Evolutionary conservation across 2,888 invertebrate genomes (phyloP), one percentile per base, ranked within the genome.

Genomic region (Zhuqinia jingwanae): DNA sequence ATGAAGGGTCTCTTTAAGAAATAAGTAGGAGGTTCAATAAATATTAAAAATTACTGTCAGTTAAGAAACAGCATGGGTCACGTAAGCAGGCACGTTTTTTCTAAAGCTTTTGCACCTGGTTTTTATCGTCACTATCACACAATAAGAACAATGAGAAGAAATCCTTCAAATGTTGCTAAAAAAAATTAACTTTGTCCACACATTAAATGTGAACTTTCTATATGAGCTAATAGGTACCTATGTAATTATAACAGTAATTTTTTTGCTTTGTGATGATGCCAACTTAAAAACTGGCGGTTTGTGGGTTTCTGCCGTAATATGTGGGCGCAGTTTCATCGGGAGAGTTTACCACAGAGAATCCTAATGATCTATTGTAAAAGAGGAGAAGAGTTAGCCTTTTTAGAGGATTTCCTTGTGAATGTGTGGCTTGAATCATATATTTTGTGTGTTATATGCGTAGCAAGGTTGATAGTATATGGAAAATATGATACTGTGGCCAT

Each of bases 41-140:
- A 81, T 81, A 81, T 81, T 73, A 81, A 81, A 80, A 58, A 81
- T 81, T 81, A 73, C 25, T 70, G 70, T 80, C 56, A 36, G 47
- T 50, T 70, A 25, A 80, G 70, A 80, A 70, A 70, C 80, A 70
- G 80, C 80, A 68, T 80, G 80, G 56, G 70, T 70, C 68, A 8
- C n/a, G n/a, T n/a, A n/a, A n/a, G n/a, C n/a, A n/a, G n/a, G n/a
- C n/a, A n/a, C n/a, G n/a, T n/a, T n/a, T n/a, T n/a, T n/a, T n/a
- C n/a, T n/a, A n/a, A n/a, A n/a, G n/a, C n/a, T n/a, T n/a, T n/a
- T n/a, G n/a, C n/a, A n/a, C n/a, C n/a, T n/a, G n/a, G n/a, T n/a
- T n/a, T n/a, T n/a, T n/a, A n/a, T n/a, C n/a, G n/a, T n/a, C n/a
- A n/a, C n/a, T n/a, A n/a, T 6, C 13, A 63, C 15, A 63, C 17